These are phyloP conservation scores for Unio pictorum DNA, from an alignment of 2,888 invertebrate genomes.

Conservation along the genomic window DNA sequence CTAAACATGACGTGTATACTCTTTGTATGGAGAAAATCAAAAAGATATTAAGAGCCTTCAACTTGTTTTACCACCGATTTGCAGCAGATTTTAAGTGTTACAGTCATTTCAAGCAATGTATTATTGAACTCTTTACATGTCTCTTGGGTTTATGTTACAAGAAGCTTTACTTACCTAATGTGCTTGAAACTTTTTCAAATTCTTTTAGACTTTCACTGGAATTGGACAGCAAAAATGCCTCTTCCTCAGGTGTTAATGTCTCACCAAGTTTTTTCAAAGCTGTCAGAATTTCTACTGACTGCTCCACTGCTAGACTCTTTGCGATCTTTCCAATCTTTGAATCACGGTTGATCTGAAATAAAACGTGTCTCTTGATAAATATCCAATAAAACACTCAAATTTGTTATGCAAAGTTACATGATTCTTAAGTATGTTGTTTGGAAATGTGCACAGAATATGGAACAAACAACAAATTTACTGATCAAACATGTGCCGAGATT, in stretches of 20 bases:
- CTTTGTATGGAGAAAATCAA: neutral
- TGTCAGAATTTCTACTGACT: constrained; percentile 74
- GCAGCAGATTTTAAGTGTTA: neutral
- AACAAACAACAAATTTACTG: too few species aligned
- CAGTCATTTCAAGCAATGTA: neutral
- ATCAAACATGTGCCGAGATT: too few species aligned
- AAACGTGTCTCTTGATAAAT: neutral
- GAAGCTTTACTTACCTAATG: constrained; percentile 55
- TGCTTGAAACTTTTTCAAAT: constrained; percentile 71
- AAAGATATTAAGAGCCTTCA: neutral
- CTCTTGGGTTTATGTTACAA: neutral
- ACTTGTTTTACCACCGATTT: neutral
- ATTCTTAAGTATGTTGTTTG: neutral
- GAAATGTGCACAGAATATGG: too few species aligned
- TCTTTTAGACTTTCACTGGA: constrained; percentile 70
- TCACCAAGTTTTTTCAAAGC: constrained; percentile 74
- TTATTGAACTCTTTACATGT: neutral
- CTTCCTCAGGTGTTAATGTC: constrained; percentile 68
- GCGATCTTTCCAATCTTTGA: constrained; percentile 77
- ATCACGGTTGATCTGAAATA: constrained; percentile 75
- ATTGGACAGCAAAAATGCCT: constrained; percentile 70
- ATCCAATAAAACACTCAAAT: neutral
- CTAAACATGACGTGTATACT: too few species aligned
- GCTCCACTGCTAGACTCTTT: constrained; percentile 73
- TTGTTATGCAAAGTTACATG: neutral